Evolutionary conservation across 2,113 vertebrate species (phyloP), one percentile per base, ranked within the genome.

Genomic region (Elephantulus edwardii): DNA sequence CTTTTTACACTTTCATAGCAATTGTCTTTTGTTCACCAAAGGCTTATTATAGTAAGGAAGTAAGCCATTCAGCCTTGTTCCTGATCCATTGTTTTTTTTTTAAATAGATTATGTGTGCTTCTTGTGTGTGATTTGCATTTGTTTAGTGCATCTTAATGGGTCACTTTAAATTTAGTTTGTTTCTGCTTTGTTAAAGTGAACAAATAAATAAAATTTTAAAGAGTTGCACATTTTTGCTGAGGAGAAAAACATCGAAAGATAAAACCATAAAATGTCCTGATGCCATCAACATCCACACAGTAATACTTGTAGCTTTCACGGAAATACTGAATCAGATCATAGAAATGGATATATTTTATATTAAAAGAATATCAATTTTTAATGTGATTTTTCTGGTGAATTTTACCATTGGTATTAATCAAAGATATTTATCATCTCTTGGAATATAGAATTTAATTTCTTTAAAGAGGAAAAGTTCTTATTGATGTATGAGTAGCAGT

Each of bases 111-210:
- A 33, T 62, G 50, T 44, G 0, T 44, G 19, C 80, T 16, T 86
- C n/a, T 90, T 30, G 54, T 62, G 24, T 80, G n/a, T 87, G 44
- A 52, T 66, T 81, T 88, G 52, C 86, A 7, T 72, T 22, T 84
- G 33, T 30, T 77, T 66, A 52, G 8, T 3, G 4, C 42, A 72
- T 81, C 84, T 81, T 12, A 87, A 83, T 58, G 26, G 40, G 70
- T 70, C 33, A 58, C 35, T 66, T 93, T 64, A 80, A 89, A 79
- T 48, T 66, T 42, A 64, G 38, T 62, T 80, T 20, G 44, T 78
- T n/a, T 70, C 5, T 72, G 20, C 17, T 44, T 75, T 26, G 60
- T 54, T 54, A 54, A 54, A 22, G 19, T 42, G 30, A 46, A 62
- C 68, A 66, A 42, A 52, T 28, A 33, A 54, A 66, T 16, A 54